Conservation (phyloP, 2,113 vertebrate genomes). For the Megaleporinus macrocephalus region DNA sequence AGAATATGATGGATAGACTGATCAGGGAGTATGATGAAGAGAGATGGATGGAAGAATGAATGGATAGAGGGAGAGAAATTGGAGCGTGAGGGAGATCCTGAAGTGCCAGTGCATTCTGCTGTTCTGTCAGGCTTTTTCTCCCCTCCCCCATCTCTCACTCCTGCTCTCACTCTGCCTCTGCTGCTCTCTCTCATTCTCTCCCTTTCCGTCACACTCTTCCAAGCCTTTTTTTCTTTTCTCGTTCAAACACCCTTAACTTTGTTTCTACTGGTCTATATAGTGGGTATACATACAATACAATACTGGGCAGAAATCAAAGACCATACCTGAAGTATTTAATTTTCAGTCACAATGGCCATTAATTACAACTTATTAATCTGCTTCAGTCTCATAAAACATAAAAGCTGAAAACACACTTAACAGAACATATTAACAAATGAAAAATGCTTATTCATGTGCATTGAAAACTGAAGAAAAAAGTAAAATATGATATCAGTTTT, state of each 20-base stretch:
- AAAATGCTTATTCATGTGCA: no score
- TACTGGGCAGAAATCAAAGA: no score
- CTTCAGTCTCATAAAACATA: no score
- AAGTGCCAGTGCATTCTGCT: conserved; percentile 55
- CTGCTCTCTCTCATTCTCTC: neutral
- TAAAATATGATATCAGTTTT: no score
- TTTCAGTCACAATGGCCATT: no score
- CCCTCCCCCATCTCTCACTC: conserved; percentile 8
- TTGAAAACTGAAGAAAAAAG: no score
- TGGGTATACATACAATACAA: neutral
- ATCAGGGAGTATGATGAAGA: conserved; percentile 20
- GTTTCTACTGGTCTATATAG: neutral
- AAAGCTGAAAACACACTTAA: no score
- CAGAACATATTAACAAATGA: no score
- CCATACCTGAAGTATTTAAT: no score
- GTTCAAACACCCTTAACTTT: neutral
- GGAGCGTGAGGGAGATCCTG: conserved; percentile 30
- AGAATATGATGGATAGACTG: neutral
- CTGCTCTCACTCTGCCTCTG: neutral
- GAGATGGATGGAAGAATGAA: neutral
- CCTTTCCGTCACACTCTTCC: neutral
- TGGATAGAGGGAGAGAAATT: conserved; percentile 1
- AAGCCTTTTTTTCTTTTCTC: neutral
- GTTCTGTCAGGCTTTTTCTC: conserved; percentile 64
- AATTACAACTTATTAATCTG: no score